Percentiles rank a stretch among this genome's conserved stretches.
Evolutionary conservation across 2,888 invertebrate species (phyloP).

Genomic region (Agrochola lychnidis): DNA sequence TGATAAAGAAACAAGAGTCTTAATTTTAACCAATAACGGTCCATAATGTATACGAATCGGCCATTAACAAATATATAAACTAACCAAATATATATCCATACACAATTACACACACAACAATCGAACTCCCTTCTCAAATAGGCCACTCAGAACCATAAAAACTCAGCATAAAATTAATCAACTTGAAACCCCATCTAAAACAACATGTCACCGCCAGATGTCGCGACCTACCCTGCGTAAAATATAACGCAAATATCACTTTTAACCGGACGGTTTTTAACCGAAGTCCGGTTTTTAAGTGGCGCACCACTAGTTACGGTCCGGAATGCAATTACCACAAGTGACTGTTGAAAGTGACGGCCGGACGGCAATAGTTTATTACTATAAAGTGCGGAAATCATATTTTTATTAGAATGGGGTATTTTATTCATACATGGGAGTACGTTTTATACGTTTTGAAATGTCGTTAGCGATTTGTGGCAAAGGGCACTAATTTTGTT

Average conservation of each 20-base stretch:
- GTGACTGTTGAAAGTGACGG: conserved; percentile 48
- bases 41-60: too few species aligned
- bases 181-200: conserved; percentile 47
- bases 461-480: not conserved
- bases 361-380: conserved; percentile 45
- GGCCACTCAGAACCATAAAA: conserved; percentile 13
- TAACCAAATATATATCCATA: not conserved
- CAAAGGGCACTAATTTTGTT: not conserved
- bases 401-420: conserved; percentile 36
- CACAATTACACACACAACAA: not conserved
- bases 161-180: conserved; percentile 49
- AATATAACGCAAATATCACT: conserved; percentile 56
- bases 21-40: too few species aligned
- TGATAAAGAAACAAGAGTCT: too few species aligned
- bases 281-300: conserved; percentile 57
- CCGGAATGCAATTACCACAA: conserved; percentile 57
- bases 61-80: not conserved
- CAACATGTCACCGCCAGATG: conserved; percentile 53
- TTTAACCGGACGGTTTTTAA: conserved; percentile 50
- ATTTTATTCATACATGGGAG: not conserved
- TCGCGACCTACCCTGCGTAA: conserved; percentile 30
- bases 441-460: not conserved
- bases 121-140: not conserved
- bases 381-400: conserved; percentile 20
- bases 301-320: conserved; percentile 49